Base-by-base conservation (phyloP, 2,797 vertebrate genomes). In the Tadarida brasiliensis region DNA sequence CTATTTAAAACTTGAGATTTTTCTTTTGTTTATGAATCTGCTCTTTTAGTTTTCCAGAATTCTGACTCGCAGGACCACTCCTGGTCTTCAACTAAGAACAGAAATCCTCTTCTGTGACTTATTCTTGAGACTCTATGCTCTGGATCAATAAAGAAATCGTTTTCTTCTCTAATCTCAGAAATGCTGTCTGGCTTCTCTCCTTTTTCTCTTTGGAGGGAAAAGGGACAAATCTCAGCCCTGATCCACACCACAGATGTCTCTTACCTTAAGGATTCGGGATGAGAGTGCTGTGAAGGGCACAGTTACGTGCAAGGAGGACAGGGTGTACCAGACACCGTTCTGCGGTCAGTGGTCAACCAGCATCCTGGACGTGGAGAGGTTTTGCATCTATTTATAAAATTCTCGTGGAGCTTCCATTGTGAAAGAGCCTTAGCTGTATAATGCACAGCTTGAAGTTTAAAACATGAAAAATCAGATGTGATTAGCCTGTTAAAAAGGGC, bases 1-100 rank as follows among this genome's bases (percentile, higher is more conserved):
- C n/a, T 65, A 7, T 47, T 70, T 35, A 63, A 77, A 91, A 84
- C 71, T 16, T 87, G 65, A 67, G 49, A 2, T 63, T 91, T 96
- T 80, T n/a, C 44, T 84, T 88, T 70, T 9, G 30, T 83, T 49
- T 57, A 20, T 15, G n/a, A 73, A 77, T 73, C 54, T 76, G 61
- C 15, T 65, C 30, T 47, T 78, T 63, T 39, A 70, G 77, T 11
- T 70, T 8, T 76, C 35, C 94, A 0, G 87, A 78, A 91, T 87
- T 73, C 67, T 67, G 24, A 57, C 6, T 65, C 67, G 57, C 7
- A 11, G 24, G 49, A 35, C 35, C 10, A 3, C 24, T 81, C 57
- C 73, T 49, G 39, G 35, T 35, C 22, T 47, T 65, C 33, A 28
- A 33, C 81, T n/a, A 5, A 61, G 67, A 59, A 85, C 59, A 63